A percentile compares a stretch with the other conserved stretches of the same genome.
Conservation (phyloP, 2,113 vertebrate species). For the Scomber scombrus region DNA sequence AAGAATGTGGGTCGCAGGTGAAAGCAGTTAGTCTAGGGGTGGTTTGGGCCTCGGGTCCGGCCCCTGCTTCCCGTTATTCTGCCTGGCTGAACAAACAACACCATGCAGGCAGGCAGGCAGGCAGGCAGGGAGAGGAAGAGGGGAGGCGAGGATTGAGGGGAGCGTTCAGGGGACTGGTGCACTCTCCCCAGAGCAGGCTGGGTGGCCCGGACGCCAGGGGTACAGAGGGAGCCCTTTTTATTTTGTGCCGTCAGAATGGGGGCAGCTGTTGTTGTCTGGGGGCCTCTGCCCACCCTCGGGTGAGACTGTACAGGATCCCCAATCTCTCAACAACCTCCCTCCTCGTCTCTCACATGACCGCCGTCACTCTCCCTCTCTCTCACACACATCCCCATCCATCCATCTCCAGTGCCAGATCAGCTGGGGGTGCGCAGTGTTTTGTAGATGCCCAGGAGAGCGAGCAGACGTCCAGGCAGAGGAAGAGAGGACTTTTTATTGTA, state of each 20-base stretch:
- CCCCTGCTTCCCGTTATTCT: slow-evolving; percentile 66
- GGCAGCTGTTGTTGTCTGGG: slow-evolving; percentile 75
- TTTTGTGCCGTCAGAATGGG: slow-evolving; percentile 65
- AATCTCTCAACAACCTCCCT: slow-evolving; percentile 18
- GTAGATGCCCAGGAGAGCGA: slow-evolving; percentile 54
- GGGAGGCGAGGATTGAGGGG: slow-evolving; percentile 34
- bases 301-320: slow-evolving; percentile 54
- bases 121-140: slow-evolving; percentile 20
- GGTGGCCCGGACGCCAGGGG: slow-evolving; percentile 67
- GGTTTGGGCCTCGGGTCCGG: slow-evolving; percentile 51
- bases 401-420: slow-evolving; percentile 59
- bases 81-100: slow-evolving; percentile 79
- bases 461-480: slow-evolving; percentile 61
- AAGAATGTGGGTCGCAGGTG: slow-evolving; percentile 76
- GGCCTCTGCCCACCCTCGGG: slow-evolving; percentile 43
- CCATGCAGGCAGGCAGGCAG: background rate
- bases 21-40: slow-evolving; percentile 57
- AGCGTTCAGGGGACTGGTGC: slow-evolving; percentile 34
- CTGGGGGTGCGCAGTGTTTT: slow-evolving; percentile 58
- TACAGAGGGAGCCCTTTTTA: slow-evolving; percentile 56
- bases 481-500: slow-evolving; percentile 71
- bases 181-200: slow-evolving; percentile 52
- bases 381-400: slow-evolving; percentile 36
- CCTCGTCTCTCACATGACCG: slow-evolving; percentile 31
- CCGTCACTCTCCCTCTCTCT: slow-evolving; percentile 38